Conservation (phyloP, 37 sponge, comb jelly and placozoan species). For the Ianthella basta region DNA sequence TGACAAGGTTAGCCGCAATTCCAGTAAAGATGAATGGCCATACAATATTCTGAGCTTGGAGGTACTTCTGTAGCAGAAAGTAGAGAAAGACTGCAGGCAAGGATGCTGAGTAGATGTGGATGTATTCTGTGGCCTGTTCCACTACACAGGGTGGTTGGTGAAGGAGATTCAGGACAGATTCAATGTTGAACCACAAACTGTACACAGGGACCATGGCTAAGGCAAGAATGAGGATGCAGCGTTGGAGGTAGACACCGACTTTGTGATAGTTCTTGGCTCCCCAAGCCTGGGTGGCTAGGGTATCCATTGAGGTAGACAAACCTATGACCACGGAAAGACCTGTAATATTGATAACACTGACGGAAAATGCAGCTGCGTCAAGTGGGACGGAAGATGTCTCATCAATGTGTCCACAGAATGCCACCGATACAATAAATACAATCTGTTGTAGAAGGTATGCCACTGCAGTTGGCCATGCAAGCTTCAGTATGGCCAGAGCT, state of each 20-base stretch:
- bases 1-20: constrained; percentile 13
- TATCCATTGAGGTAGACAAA: background rate
- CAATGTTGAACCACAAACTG: constrained; percentile 53
- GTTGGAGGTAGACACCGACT: constrained; percentile 3
- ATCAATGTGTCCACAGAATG: constrained; percentile 15
- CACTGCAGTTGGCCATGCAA: background rate
- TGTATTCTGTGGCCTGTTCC: constrained; percentile 10
- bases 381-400: background rate
- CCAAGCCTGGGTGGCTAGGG: constrained; percentile 16
- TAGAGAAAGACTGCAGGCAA: constrained; percentile 22
- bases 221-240: constrained; percentile 24
- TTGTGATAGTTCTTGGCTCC: constrained; percentile 11
- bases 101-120: background rate
- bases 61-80: constrained; percentile 50
- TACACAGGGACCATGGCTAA: constrained; percentile 30
- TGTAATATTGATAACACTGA: background rate
- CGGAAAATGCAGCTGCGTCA: background rate
- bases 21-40: constrained; percentile 54
- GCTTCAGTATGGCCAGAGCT: background rate
- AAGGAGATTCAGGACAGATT: constrained; percentile 59
- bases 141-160: constrained; percentile 64
- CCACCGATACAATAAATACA: constrained; percentile 20
- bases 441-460: background rate
- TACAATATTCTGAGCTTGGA: constrained; percentile 69
- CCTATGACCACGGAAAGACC: background rate